Evolutionary conservation across 2,113 vertebrate species (phyloP), one percentile per base, ranked within the genome.

Genomic region (Cepphus grylle): DNA sequence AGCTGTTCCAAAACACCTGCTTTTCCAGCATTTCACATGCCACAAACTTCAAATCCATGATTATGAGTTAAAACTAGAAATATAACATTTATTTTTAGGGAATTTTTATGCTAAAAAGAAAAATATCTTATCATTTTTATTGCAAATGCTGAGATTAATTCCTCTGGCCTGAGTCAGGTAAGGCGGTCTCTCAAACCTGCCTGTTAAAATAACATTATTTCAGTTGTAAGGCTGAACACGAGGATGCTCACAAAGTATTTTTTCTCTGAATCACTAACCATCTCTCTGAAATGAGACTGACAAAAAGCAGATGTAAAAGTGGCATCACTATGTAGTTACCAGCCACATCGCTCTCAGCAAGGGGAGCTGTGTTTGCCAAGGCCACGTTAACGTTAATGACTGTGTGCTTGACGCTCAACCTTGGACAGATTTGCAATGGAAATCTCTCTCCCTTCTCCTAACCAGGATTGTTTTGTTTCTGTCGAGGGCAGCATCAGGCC

Each of bases 301-400:
- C 65, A 40, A 65, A 26, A 52, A 90, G 61, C 70, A 85, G 74
- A 52, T 26, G 26, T 40, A 58, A 58, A 86, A 82, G 70, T 49
- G 76, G 14, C 71, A 58, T 11, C 36, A 15, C 73, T 49, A 19
- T 21, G 66, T 71, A 56, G 74, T 69, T 14, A 40, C 30, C 36
- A 29, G 78, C 19, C 74, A 49, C 74, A 26, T n/a, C 65, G 25
- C 36, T 59, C 69, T 78, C 30, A 32, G 30, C 40, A 11, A 27
- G 65, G 32, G 22, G 43, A 78, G 32, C 59, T 58, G 42, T 15
- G 16, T 55, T 78, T 84, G 74, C 82, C 69, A 56, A 49, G 73
- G 50, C 66, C 61, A 16, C 26, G 2, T 1, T 5, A 52, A 14
- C 15, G 2, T 1, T 5, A 47, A 61, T 17, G 26, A 56, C 15